These are phyloP conservation scores for Xanthorhoe spadicearia DNA, from an alignment of 2,888 invertebrate species.

Conservation along the genomic window DNA sequence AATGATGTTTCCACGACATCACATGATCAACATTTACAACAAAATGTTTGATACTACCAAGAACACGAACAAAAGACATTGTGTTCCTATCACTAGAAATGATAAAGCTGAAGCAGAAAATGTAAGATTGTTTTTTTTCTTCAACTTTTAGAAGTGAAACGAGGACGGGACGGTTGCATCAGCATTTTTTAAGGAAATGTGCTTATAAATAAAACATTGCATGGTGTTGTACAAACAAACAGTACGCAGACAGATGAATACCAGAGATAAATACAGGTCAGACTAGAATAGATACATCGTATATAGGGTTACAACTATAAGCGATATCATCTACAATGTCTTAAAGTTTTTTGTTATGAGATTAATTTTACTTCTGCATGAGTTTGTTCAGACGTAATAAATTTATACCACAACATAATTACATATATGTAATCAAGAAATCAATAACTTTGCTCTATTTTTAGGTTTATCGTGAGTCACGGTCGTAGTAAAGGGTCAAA, in stretches of 20 bases:
- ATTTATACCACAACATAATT: background rate
- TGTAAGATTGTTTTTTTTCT: too few relatives aligned
- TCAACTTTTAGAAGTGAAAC: slow-evolving; percentile 6
- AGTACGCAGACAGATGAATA: slow-evolving; percentile 60
- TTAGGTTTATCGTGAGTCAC: slow-evolving; percentile 72
- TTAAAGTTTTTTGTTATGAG: background rate
- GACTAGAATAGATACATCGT: slow-evolving; percentile 45
- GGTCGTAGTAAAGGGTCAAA: slow-evolving; percentile 64
- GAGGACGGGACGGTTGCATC: slow-evolving; percentile 33
- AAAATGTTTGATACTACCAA: slow-evolving; percentile 15
- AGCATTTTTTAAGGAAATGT: slow-evolving; percentile 43
- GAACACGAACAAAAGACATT: slow-evolving; percentile 19
- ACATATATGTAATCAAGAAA: background rate
- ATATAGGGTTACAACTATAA: background rate
- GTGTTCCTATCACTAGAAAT: background rate
- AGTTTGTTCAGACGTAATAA: background rate
- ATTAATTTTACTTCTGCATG: background rate
- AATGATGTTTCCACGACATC: background rate
- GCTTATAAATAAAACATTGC: slow-evolving; percentile 48
- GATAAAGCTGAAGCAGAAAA: background rate
- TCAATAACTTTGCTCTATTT: slow-evolving; percentile 56
- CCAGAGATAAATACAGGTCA: slow-evolving; percentile 56
- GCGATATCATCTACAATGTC: background rate
- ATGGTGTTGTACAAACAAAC: slow-evolving; percentile 46
- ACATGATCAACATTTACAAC: slow-evolving; percentile 2